Evolutionary conservation across 2,888 invertebrate species (phyloP), one percentile per base, ranked within the genome.

Genomic region (Conops quadrifasciatus): DNA sequence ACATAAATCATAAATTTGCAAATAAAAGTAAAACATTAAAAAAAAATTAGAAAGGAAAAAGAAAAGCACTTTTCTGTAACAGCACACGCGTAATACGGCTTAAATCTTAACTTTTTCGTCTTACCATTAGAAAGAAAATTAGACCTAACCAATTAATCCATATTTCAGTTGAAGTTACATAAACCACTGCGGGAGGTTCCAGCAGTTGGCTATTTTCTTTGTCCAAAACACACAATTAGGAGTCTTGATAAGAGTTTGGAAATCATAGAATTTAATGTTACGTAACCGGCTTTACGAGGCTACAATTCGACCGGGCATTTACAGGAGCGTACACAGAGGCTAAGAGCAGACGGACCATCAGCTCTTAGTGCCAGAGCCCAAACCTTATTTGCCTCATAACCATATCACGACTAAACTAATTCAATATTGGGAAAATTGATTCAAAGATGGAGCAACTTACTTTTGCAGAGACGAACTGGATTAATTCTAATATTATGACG

Each of bases 391-490:
- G 9, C 9, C 4, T 72, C 58, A 64, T 58, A 70, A 56, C 45
- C 64, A 63, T 28, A n/a, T 36, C 19, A 30, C 4, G 2, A 58
- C 36, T 36, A 36, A 36, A 36, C 36, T 36, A 36, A 36, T 9
- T 9, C 36, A 36, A 36, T 36, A 36, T 9, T 45, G 4, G 53
- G 4, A 19, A 28, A 15, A 47, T 26, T 43, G 28, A 36, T 19
- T 51, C 53, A 15, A 16, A 21, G n/a, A 28, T 24, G 19, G 66
- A 30, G 64, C 67, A 80, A 83, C 89, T 90, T 89, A 91, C 91
- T 90, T 89, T 89, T 91, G 82, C 91, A 89, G 80, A 89, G 87
- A 77, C 89, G 88, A 79, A 89, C 89, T 79, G 89, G 88, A 78
- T 89, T 88, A 81, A 89, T 87, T 78, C 90, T 83, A 77, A 89